Percentiles rank a stretch among this genome's conserved stretches.
These are phyloP conservation scores for Seriola dumerili DNA, from an alignment of 2,113 vertebrate genomes.

Conservation along the genomic window DNA sequence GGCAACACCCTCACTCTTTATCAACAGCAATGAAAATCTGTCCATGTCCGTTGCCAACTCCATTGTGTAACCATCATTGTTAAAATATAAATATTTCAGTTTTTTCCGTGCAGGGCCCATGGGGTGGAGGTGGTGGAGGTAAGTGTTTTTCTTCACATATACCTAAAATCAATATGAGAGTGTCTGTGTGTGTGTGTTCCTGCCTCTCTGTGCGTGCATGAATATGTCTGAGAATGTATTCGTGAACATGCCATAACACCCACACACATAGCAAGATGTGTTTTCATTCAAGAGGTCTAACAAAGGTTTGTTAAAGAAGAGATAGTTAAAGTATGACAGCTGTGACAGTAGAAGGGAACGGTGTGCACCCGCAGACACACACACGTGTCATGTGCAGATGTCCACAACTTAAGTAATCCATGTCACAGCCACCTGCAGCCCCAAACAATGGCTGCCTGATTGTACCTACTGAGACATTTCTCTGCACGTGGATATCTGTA, in stretches of 20 bases:
- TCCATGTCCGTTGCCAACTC: neutral
- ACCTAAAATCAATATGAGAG: neutral
- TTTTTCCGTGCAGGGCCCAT: slow-evolving; percentile 68
- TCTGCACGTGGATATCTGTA: slow-evolving; percentile 1
- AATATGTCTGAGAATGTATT: neutral
- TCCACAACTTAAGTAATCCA: slow-evolving; percentile 42
- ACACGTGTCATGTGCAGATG: slow-evolving; percentile 63
- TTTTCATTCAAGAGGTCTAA: too few species aligned
- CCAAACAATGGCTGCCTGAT: neutral
- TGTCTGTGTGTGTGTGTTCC: neutral
- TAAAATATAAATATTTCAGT: neutral
- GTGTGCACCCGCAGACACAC: neutral
- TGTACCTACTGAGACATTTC: slow-evolving; percentile 15
- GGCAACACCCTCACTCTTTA: neutral
- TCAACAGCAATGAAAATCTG: neutral
- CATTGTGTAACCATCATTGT: neutral
- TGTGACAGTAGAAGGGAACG: neutral
- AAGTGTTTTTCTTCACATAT: slow-evolving; percentile 29
- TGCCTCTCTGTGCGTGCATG: neutral
- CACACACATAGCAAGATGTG: neutral
- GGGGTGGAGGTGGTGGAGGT: slow-evolving; percentile 85
- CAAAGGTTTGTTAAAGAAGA: neutral
- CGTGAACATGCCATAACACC: neutral
- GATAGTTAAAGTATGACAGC: neutral
- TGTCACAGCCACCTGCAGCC: slow-evolving; percentile 75